Evolutionary conservation across 2,888 invertebrate species (phyloP), one percentile per base, ranked within the genome.

Genomic region (Hirudinaria manillensis): DNA sequence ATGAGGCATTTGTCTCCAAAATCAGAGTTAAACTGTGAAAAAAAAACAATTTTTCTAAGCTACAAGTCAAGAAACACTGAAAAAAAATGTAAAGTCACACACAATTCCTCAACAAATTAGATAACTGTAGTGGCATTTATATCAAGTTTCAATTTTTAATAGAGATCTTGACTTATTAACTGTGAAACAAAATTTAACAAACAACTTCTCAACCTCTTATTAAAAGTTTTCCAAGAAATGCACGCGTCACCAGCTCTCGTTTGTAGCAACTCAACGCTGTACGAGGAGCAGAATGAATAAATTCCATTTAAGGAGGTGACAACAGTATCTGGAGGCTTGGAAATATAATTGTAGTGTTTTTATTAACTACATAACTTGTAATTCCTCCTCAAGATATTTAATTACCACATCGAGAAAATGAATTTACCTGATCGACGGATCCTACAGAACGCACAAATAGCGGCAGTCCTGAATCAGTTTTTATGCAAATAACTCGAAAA

Each of bases 281-380:
- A 68, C 0, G 68, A 68, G 7, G 68, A 68, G 36, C 68, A 68
- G 68, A 68, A 68, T n/a, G 68, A n/a, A 68, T 10, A 36, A 36
- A 36, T 36, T 3, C 32, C 68, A 68, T 68, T 68, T 36, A 68
- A 34, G 21, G 68, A 68, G 16, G 29, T 68, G 21, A 68, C n/a
- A n/a, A 68, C 36, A n/a, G 32, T 29, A 68, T 68, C 68, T 13
- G 68, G 68, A n/a, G 16, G 36, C 68, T 68, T 61, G 1, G 24
- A 68, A 68, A 68, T 34, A 68, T 3, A 34, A 34, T 3, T 68
- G 27, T 32, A 65, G 27, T 3, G 16, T 34, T 68, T 13, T 68
- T 34, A 13, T 68, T 68, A 34, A 10, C 6, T 3, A 10, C 6
- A 34, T 4, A 34, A 61, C 6, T 61, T n/a, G 19, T 61, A 61